Base-by-base conservation (phyloP, 2,113 vertebrate species). In the Psittacula cyanocephala region DNA sequence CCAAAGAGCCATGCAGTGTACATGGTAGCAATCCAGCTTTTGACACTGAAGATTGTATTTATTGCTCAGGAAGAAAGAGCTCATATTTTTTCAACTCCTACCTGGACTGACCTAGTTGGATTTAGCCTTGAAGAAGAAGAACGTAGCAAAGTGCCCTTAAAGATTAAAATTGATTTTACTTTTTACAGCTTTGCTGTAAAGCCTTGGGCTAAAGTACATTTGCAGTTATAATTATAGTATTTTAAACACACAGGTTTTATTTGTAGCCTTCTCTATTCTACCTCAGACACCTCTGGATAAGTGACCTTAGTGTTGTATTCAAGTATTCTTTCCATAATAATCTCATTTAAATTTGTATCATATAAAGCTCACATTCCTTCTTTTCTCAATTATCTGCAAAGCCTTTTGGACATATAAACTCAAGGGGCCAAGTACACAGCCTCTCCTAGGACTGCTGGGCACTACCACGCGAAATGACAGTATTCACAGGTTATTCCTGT, bases 151-250 rank as follows among this genome's bases (percentile, higher is more conserved):
- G 86, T 87, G 75, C 72, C 78, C 80, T 92, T 96, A 95, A 89
- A 97, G 91, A 95, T 91, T 85, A 94, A 96, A 94, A 96, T 79
- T 77, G 35, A 91, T 94, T 95, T 96, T 93, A 83, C 84, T 89
- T 96, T 80, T 87, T 80, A 68, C 89, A 89, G 53, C 50, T 96
- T 85, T 95, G 90, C 96, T 94, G 62, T 95, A 88, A 95, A 97
- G 77, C 75, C 86, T 80, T 91, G 70, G 69, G 55, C 84, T 91
- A 76, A 94, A 64, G 63, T 89, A 92, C 59, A 89, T 95, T 91
- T 95, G 81, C 69, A 94, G 81, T 93, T 79, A 59, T 57, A 91
- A 95, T 95, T 86, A 84, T 7, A 88, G 87, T 49, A 63, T 88
- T 91, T 94, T 89, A 80, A 97, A 93, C 24, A 94, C 74, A 81